A percentile compares a stretch with the other conserved stretches of the same genome.
These are phyloP conservation scores for Ptyas mucosa DNA, from an alignment of 2,113 vertebrate species.

Conservation along the genomic window DNA sequence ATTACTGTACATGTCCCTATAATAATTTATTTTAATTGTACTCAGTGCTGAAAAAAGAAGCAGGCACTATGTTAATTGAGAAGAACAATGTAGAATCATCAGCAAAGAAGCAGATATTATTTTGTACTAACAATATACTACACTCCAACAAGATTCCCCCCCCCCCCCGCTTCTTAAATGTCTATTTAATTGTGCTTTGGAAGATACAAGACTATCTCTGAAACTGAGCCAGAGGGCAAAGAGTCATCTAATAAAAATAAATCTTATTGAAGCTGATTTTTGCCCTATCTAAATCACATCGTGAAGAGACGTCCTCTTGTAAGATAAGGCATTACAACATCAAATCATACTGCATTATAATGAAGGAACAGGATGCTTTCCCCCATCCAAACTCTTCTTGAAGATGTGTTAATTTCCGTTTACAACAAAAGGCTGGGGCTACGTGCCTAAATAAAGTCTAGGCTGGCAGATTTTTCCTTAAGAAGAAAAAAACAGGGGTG, in stretches of 20 bases:
- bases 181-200: constrained; percentile 1
- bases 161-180: neutral
- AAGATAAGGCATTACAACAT: constrained; percentile 14
- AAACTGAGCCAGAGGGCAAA: neutral
- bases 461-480: neutral
- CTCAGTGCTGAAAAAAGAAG: neutral
- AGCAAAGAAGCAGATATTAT: neutral
- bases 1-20: neutral
- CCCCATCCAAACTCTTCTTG: constrained; percentile 4
- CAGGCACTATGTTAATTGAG: neutral
- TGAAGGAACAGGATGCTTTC: constrained; percentile 21
- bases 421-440: constrained; percentile 3
- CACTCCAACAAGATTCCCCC: neutral
- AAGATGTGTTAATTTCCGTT: constrained; percentile 28
- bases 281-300: constrained; percentile 19
- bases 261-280: constrained; percentile 27
- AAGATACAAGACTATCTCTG: constrained; percentile 3
- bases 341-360: constrained; percentile 12
- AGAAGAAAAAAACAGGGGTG: neutral
- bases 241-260: constrained; percentile 23
- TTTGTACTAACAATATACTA: constrained; percentile 4
- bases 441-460: constrained; percentile 26
- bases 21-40: constrained; percentile 7
- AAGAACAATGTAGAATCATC: neutral
- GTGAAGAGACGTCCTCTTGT: constrained; percentile 21